Percentiles rank a stretch among this genome's conserved stretches.
These are phyloP conservation scores for Gallinago stenura DNA, from an alignment of 2,797 vertebrate species.

Conservation along the genomic window DNA sequence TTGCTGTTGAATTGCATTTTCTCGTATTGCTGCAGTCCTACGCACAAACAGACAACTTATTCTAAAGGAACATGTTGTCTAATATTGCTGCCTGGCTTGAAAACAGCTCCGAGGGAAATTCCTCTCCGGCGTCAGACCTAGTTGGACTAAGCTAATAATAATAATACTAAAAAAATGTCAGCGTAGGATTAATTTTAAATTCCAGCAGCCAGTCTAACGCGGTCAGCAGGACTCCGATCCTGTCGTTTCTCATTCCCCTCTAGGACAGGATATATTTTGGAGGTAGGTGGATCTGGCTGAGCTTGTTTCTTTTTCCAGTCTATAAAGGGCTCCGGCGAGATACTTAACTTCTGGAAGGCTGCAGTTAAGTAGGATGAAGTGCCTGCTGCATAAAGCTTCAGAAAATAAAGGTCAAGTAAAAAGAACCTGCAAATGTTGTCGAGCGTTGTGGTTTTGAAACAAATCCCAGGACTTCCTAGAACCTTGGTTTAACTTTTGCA, in stretches of 20 bases:
- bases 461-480: neutral
- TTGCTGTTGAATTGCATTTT: neutral
- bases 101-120: neutral
- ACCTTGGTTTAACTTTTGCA: neutral
- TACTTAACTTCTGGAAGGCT: neutral
- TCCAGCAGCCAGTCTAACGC: neutral
- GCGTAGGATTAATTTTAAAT: neutral
- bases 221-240: neutral
- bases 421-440: neutral
- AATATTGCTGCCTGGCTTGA: neutral
- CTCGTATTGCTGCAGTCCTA: neutral
- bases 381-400: neutral
- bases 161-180: neutral
- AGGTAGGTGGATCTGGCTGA: neutral
- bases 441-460: neutral
- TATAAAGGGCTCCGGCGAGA: neutral
- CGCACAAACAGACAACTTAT: neutral
- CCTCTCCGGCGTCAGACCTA: neutral
- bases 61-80: neutral
- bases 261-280: neutral
- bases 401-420: conserved; percentile 29
- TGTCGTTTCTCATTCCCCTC: neutral
- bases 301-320: neutral
- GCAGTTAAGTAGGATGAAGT: neutral
- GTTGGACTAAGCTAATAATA: neutral